Percentiles rank a stretch among this genome's conserved stretches.
phyloP scores from a whole-genome alignment of 2,113 vertebrate genomes.

The Eidolon helvum region DNA sequence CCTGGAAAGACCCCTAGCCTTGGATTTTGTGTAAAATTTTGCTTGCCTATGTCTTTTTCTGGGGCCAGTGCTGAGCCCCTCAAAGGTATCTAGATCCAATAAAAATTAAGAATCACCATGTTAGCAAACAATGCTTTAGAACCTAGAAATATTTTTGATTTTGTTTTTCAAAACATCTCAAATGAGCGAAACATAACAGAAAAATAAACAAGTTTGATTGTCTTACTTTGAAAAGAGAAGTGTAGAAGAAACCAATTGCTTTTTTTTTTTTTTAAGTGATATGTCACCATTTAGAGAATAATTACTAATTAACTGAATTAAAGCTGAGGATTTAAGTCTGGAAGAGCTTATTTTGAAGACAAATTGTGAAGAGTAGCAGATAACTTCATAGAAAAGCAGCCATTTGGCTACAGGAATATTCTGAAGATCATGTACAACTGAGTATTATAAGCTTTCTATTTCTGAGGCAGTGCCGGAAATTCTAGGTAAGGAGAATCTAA shows the following conservation, averaged over 20 bases:
- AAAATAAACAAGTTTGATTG: slow-evolving; percentile 15
- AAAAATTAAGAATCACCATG: background rate
- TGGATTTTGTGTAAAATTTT: slow-evolving; percentile 25
- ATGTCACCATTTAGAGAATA: background rate
- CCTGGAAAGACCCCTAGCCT: background rate
- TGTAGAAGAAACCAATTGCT: background rate
- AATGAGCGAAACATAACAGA: background rate
- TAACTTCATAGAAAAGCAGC: background rate
- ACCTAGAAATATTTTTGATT: background rate
- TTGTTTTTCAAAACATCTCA: background rate
- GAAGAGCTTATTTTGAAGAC: background rate
- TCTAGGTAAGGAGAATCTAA: slow-evolving; percentile 46
- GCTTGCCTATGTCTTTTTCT: background rate
- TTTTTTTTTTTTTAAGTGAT: background rate
- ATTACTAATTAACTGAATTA: background rate
- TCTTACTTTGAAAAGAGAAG: background rate
- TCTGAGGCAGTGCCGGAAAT: slow-evolving; percentile 17
- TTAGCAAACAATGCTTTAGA: background rate
- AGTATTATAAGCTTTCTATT: slow-evolving; percentile 35
- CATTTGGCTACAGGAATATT: background rate
- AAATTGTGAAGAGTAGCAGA: background rate
- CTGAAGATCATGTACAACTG: background rate
- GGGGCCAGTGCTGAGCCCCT: background rate
- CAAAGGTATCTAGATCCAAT: background rate
- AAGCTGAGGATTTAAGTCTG: background rate